Base-by-base conservation (phyloP, 2,888 invertebrate genomes). In the Adelognathus sp. region DNA sequence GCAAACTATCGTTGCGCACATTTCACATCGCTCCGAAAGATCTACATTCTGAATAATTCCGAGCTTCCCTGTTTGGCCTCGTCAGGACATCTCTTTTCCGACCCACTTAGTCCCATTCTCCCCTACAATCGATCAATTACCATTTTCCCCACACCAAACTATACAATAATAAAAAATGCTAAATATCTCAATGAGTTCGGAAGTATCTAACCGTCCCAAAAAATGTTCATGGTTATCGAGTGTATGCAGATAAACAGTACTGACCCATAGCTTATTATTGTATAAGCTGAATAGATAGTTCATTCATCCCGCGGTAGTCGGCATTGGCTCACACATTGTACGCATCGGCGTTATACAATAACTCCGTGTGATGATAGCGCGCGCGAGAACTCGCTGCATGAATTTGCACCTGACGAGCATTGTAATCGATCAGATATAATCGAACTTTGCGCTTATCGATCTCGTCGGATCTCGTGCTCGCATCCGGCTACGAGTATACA, bases 401-500 rank as follows among this genome's bases (percentile, higher is more conserved):
- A 69, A 78, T 73, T 78, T 73, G 78, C 78, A 78, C 78, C 78
- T 78, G 78, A 79, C 78, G 66, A 79, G 74, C 78, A 71, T 79
- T 74, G 78, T 74, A 74, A 79, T 79, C 78, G 73, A 78, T 78
- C 73, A 74, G 78, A 78, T 78, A 74, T 66, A 52, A 78, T 78
- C 78, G 78, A 70, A 78, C 70, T 64, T 73, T 67, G 73, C 21
- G 52, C 78, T n/a, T 70, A 78, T 78, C 69, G 69, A 63, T 31
- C 64, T 64, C 78, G 64, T 63, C 58, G 69, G 74, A 78, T 78
- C 78, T 46, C 74, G 58, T 58, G 27, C 69, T 74, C 52, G 74
- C 74, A 74, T 74, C 70, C 78, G 78, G 77, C 67, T 54, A 69
- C 58, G 61, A 61, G 50, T 54, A 18, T 44, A 39, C 16, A 50